These are phyloP conservation scores for Bombus sylvicola DNA, from an alignment of 1,140 invertebrate genomes.

Conservation along the genomic window DNA sequence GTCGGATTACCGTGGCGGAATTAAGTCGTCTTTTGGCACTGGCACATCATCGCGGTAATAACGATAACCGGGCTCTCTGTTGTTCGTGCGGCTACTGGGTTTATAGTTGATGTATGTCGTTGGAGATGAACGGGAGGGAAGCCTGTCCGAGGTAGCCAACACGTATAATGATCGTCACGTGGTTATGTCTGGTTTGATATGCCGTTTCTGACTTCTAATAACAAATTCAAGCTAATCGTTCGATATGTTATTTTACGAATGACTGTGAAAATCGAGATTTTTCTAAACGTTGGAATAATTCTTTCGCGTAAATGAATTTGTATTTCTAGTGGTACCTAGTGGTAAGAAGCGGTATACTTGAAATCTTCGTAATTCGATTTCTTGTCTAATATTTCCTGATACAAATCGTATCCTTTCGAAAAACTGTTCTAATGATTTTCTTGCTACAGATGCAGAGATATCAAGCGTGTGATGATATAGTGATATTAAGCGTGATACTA, in stretches of 20 bases:
- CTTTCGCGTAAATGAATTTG: no score
- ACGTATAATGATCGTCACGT: background rate
- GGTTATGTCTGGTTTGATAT: background rate
- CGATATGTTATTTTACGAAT: no score
- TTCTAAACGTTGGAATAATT: background rate
- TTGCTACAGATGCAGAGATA: background rate
- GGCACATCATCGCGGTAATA: background rate
- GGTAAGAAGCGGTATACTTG: background rate
- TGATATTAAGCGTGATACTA: background rate
- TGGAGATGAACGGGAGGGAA: background rate
- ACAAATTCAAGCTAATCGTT: no score
- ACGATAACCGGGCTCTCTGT: background rate
- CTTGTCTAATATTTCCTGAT: background rate
- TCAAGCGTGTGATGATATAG: background rate
- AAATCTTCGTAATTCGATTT: background rate
- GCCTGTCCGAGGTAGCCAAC: background rate
- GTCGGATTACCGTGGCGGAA: background rate
- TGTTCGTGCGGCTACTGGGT: background rate
- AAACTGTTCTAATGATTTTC: constrained; percentile 4
- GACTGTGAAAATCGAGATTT: background rate
- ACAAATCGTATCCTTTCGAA: background rate
- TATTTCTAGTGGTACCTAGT: no score
- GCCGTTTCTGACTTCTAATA: background rate
- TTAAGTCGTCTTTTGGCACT: constrained; percentile 25
- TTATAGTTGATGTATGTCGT: background rate